Conservation (phyloP, 2,888 invertebrate species). For the Barypeithes pellucidus region DNA sequence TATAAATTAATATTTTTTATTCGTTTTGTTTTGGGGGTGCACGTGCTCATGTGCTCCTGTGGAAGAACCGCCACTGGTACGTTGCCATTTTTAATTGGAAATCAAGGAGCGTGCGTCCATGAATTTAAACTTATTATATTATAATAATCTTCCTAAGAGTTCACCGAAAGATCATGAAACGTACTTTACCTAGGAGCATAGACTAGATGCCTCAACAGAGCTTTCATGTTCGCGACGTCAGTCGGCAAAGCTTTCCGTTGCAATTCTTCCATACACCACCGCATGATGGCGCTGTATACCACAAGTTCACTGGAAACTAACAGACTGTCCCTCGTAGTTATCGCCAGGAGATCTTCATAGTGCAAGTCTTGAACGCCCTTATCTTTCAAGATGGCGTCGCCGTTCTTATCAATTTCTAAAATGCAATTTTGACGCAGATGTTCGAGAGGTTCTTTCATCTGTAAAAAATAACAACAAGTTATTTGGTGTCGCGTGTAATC, state of each 20-base stretch:
- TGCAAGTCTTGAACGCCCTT: conserved; percentile 77
- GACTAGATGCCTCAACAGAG: conserved; percentile 69
- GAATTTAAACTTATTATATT: too few species aligned
- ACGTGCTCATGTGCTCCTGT: too few species aligned
- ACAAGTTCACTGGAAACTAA: conserved; percentile 77
- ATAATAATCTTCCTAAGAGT: too few species aligned
- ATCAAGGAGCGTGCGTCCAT: too few species aligned
- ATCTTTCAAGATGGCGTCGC: conserved; percentile 73
- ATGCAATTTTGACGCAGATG: conserved; percentile 80
- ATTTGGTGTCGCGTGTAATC: too few species aligned
- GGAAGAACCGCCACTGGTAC: too few species aligned
- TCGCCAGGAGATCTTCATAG: conserved; percentile 77
- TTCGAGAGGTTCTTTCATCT: conserved; percentile 73
- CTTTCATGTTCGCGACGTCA: conserved; percentile 72
- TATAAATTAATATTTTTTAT: too few species aligned
- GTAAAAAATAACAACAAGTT: conserved; percentile 26
- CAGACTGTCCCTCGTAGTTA: conserved; percentile 80
- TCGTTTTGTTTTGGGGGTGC: too few species aligned
- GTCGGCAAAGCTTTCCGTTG: conserved; percentile 71
- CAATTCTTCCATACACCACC: conserved; percentile 76
- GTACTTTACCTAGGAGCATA: conserved; percentile 64
- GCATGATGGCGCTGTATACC: conserved; percentile 77
- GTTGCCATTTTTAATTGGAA: too few species aligned
- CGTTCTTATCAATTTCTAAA: conserved; percentile 75
- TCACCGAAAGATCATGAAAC: too few species aligned